Evolutionary conservation across 92 coral and sea anemone species (phyloP).

Genomic region (Micromussa lordhowensis): DNA sequence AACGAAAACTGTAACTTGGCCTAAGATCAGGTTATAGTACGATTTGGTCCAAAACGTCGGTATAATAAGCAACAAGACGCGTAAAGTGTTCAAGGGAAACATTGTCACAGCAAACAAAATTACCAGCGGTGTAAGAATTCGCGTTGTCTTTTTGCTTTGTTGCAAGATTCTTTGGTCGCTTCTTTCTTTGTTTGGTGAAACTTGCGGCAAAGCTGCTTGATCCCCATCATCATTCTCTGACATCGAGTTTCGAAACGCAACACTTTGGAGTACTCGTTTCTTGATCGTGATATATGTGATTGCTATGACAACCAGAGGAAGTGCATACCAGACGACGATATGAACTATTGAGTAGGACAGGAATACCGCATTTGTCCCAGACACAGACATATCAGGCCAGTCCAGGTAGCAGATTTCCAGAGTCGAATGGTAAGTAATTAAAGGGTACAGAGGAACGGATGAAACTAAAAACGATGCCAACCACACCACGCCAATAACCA

Average conservation of each 20-base stretch:
- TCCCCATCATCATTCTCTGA: constrained; percentile 22
- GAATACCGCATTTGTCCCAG: constrained; percentile 7
- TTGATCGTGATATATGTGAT: constrained; percentile 72
- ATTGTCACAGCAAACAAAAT: constrained; percentile 75
- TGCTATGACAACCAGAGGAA: constrained; percentile 70
- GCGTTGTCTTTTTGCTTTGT: constrained; percentile 72
- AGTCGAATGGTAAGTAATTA: constrained; percentile 24
- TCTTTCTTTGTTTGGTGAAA: neutral
- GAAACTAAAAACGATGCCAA: constrained; percentile 69
- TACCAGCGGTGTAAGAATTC: constrained; percentile 78
- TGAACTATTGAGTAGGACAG: constrained; percentile 20
- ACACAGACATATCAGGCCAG: constrained; percentile 37
- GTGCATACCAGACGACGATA: constrained; percentile 67
- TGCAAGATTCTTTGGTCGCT: constrained; percentile 53
- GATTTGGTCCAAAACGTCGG: constrained; percentile 28
- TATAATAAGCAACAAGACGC: constrained; percentile 44
- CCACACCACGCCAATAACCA: constrained; percentile 70
- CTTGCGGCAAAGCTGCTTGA: neutral
- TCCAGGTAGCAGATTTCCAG: constrained; percentile 21
- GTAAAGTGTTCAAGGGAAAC: constrained; percentile 70
- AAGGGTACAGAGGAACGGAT: constrained; percentile 72
- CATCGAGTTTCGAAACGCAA: constrained; percentile 70
- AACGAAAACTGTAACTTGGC: constrained; percentile 63
- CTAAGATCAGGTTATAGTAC: constrained; percentile 49
- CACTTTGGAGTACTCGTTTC: constrained; percentile 59